These are phyloP conservation scores for Syngnathus rostellatus DNA, from an alignment of 2,797 vertebrate genomes.

Conservation along the genomic window DNA sequence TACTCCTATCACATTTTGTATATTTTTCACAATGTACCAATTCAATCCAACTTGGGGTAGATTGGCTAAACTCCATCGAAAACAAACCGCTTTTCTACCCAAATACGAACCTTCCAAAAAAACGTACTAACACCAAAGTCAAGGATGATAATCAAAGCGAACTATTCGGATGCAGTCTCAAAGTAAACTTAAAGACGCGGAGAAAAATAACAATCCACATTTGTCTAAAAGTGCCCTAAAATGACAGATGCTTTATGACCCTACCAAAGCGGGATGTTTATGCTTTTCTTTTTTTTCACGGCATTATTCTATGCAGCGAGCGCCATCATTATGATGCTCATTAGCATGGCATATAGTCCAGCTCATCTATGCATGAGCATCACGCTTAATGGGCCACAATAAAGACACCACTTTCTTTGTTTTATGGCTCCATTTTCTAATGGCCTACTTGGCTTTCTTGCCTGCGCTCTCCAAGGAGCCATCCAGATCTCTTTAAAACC, in stretches of 20 bases:
- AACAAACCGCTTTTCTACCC: too few relatives aligned
- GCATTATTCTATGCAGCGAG: slow-evolving; percentile 47
- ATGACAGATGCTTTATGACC: slow-evolving; percentile 17
- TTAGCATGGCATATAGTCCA: slow-evolving; percentile 57
- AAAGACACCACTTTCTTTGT: slow-evolving; percentile 67
- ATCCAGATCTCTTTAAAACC: slow-evolving; percentile 64
- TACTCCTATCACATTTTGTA: too few relatives aligned
- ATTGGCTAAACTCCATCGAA: too few relatives aligned
- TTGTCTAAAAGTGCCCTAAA: slow-evolving; percentile 3
- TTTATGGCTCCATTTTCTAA: slow-evolving; percentile 68
- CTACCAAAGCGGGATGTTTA: slow-evolving; percentile 43
- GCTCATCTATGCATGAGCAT: slow-evolving; percentile 60
- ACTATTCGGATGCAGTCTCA: not conserved
- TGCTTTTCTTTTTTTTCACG: slow-evolving; percentile 14
- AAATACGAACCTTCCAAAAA: too few relatives aligned
- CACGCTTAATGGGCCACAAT: slow-evolving; percentile 68
- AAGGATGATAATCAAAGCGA: not conserved
- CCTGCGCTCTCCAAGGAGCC: slow-evolving; percentile 58
- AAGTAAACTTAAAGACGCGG: not conserved
- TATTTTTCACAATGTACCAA: too few relatives aligned
- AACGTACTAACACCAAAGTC: too few relatives aligned
- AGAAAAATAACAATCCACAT: slow-evolving; percentile 3
- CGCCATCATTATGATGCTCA: slow-evolving; percentile 57
- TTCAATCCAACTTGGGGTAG: too few relatives aligned
- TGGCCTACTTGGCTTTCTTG: slow-evolving; percentile 69